Percentiles rank a stretch among this genome's conserved stretches.
phyloP scores from a whole-genome alignment of 92 coral and sea anemone genomes.

The Siderastrea radians region DNA sequence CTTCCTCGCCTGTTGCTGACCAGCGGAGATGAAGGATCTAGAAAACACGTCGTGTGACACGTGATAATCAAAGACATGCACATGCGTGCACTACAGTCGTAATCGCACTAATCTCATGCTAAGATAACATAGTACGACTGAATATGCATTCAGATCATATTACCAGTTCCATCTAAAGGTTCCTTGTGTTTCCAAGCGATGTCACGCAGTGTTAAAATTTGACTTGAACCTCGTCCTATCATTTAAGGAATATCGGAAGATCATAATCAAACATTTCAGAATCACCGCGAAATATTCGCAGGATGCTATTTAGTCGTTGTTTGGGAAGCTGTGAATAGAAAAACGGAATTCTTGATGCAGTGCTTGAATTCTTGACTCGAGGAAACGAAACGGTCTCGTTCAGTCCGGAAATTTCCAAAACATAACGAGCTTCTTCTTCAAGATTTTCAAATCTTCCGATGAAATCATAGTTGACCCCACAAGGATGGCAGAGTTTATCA shows the following conservation, averaged over 20 bases:
- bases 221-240: no score
- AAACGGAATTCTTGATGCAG: not conserved
- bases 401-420: constrained; percentile 53
- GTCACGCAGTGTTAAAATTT: not conserved
- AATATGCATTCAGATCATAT: no score
- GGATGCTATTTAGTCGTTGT: constrained; percentile 36
- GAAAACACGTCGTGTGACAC: no score
- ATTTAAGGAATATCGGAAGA: not conserved
- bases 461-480: constrained; percentile 69
- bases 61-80: no score
- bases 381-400: constrained; percentile 60
- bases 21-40: no score
- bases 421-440: constrained; percentile 48
- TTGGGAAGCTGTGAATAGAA: constrained; percentile 52
- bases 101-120: no score
- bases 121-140: no score
- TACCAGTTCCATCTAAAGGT: no score
- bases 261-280: constrained; percentile 75
- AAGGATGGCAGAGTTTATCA: constrained; percentile 73
- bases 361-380: constrained; percentile 38
- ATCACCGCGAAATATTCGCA: constrained; percentile 53
- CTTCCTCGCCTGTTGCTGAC: no score
- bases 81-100: no score
- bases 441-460: constrained; percentile 72
- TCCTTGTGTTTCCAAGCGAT: no score